phyloP scores from a whole-genome alignment of 2,113 vertebrate species.

The Perca schrenkii region DNA sequence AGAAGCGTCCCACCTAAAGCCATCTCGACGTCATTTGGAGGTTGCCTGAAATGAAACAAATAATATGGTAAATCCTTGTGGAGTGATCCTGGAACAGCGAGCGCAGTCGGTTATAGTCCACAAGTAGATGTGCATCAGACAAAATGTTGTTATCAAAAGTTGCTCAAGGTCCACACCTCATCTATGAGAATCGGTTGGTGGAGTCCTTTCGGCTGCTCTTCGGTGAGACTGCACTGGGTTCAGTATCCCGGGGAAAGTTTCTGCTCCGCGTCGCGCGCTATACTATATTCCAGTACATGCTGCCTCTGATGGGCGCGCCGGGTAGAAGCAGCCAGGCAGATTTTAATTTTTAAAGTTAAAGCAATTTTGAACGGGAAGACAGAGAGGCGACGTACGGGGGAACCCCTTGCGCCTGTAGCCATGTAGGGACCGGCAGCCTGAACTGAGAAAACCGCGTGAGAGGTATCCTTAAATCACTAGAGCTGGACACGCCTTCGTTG shows the following conservation, averaged over 20 bases:
- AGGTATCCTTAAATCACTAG: constrained; percentile 84
- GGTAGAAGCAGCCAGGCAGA: background rate
- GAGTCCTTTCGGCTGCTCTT: constrained; percentile 32
- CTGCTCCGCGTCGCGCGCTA: constrained; percentile 53
- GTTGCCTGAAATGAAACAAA: constrained; percentile 87
- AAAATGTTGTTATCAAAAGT: constrained; percentile 25
- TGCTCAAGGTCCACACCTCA: constrained; percentile 75
- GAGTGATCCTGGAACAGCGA: constrained; percentile 13
- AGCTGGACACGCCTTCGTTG: constrained; percentile 82
- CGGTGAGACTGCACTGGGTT: constrained; percentile 23
- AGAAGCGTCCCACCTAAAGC: constrained; percentile 94
- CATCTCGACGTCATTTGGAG: constrained; percentile 94
- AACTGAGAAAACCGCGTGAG: constrained; percentile 70
- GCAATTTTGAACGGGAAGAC: constrained; percentile 64
- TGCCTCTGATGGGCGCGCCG: constrained; percentile 52
- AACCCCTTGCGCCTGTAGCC: constrained; percentile 84
- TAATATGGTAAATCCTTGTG: constrained; percentile 59
- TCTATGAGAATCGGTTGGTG: constrained; percentile 54
- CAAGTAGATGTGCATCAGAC: constrained; percentile 1
- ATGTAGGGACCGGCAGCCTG: constrained; percentile 79
- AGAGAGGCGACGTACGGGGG: constrained; percentile 74
- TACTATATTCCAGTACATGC: constrained; percentile 64
- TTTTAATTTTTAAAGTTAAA: background rate
- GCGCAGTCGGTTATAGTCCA: constrained; percentile 40
- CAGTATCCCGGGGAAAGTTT: constrained; percentile 57